Evolutionary conservation across 2,797 vertebrate species (phyloP).

Genomic region (Salmo trutta): DNA sequence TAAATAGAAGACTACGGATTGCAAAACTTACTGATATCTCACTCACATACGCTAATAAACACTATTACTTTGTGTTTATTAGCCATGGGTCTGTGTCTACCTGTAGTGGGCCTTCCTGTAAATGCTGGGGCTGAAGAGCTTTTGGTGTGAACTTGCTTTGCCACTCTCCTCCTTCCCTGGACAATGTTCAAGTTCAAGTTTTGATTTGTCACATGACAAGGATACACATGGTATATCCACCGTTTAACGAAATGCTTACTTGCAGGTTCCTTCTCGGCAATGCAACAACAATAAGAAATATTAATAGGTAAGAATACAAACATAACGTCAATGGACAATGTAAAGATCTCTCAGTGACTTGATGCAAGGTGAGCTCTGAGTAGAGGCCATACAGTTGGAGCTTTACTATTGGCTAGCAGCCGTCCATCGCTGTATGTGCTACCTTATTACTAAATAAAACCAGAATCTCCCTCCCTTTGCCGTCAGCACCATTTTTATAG

Average conservation of each 20-base stretch:
- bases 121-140: constrained; percentile 22
- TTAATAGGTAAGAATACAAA: too few species aligned
- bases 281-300: too few species aligned
- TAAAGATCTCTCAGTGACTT: constrained; percentile 52
- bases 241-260: too few species aligned
- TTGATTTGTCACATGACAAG: too few species aligned
- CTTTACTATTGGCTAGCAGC: constrained; percentile 11
- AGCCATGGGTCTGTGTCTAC: neutral
- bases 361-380: constrained; percentile 71
- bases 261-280: too few species aligned
- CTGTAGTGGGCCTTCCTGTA: constrained; percentile 28
- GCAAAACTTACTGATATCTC: neutral
- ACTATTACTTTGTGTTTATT: neutral
- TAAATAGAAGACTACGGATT: neutral
- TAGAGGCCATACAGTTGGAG: constrained; percentile 31
- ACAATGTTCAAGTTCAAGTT: constrained; percentile 58
- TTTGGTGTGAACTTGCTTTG: constrained; percentile 63
- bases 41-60: neutral
- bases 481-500: neutral
- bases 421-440: neutral
- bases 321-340: too few species aligned
- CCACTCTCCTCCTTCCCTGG: constrained; percentile 65
- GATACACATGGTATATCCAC: too few species aligned
- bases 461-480: neutral
- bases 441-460: neutral